Base-by-base conservation (phyloP, 1,140 invertebrate species). In the Drosophila parabipectinata region DNA sequence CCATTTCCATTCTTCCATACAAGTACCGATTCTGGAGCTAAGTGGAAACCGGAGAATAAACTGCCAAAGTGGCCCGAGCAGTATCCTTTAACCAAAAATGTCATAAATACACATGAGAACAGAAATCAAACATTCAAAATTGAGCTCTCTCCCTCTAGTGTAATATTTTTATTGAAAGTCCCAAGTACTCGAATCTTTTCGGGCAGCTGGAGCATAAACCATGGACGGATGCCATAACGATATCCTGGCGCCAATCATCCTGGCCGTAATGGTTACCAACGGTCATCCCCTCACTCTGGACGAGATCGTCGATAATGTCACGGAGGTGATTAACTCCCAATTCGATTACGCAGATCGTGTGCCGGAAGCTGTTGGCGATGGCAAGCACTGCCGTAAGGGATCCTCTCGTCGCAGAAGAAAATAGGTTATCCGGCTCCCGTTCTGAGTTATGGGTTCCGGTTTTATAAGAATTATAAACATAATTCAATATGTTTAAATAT, bases 231-330 rank as follows among this genome's bases (percentile, higher is more conserved):
- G 84, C 3, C 68, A 62, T 15, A 81, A 69, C 24, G 69, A 67
- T 7, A 74, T 84, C 37, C 26, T 81, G 3, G 24, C 63, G 10
- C 81, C 81, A 12, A 52, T 84, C 9, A 69, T 84, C 21, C 67
- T 76, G 41, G 81, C 81, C n/a, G 77, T 84, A 2, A 80, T 84
- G 77, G 26, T 81, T 4, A 51, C 63, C 37, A 69, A 81, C 30
- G 79, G 79, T 28, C 78, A 75, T 37, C 81, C 82, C 0, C 63
- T 84, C 1, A 60, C 73, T 1, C 14, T 87, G 39, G 81, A 84
- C 41, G 82, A 87, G 15, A 84, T 84, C 28, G 58, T 62, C 24
- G 73, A 87, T 18, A 63, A 52, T 6, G 47, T 84, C 4, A 51
- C 52, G 6, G 45, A 44, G 0, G 12, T 84, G 47, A 75, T 87